phyloP scores from a whole-genome alignment of 1,140 invertebrate species.

The Ooceraea biroi region DNA sequence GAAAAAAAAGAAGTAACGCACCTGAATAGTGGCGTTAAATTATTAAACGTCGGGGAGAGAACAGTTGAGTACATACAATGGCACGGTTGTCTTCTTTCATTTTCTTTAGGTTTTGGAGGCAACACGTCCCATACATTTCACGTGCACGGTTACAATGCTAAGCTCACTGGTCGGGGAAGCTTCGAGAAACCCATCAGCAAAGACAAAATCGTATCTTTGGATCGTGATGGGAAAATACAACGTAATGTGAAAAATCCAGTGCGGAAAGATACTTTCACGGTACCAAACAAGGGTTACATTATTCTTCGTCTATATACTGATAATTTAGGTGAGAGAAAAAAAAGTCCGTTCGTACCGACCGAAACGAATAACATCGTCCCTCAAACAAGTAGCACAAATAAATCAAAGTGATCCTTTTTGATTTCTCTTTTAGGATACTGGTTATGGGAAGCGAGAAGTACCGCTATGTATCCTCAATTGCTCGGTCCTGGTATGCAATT shows the following conservation, averaged over 20 bases:
- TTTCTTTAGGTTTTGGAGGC: constrained; percentile 71
- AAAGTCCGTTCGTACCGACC: background rate
- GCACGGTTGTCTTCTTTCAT: background rate
- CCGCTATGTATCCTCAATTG: constrained; percentile 59
- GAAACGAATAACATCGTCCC: background rate
- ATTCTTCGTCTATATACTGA: constrained; percentile 76
- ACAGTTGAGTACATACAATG: too few relatives aligned
- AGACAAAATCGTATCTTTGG: constrained; percentile 73
- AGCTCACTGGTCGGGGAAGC: constrained; percentile 63
- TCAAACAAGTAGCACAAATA: too few relatives aligned
- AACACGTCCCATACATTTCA: constrained; percentile 76
- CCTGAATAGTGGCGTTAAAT: background rate
- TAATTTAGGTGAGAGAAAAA: constrained; percentile 71
- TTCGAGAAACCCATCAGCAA: constrained; percentile 72
- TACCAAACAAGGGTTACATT: constrained; percentile 78
- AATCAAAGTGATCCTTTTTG: too few relatives aligned
- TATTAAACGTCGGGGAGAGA: too few relatives aligned
- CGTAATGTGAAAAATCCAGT: constrained; percentile 80
- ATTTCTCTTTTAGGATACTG: constrained; percentile 73
- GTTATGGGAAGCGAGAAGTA: constrained; percentile 77
- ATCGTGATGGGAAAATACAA: constrained; percentile 80
- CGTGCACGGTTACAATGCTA: constrained; percentile 75
- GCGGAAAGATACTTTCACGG: constrained; percentile 77
- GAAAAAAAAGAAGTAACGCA: background rate
- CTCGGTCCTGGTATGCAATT: constrained; percentile 78